Base-by-base conservation (phyloP, 1,140 invertebrate species). In the Drosophila hydei region DNA sequence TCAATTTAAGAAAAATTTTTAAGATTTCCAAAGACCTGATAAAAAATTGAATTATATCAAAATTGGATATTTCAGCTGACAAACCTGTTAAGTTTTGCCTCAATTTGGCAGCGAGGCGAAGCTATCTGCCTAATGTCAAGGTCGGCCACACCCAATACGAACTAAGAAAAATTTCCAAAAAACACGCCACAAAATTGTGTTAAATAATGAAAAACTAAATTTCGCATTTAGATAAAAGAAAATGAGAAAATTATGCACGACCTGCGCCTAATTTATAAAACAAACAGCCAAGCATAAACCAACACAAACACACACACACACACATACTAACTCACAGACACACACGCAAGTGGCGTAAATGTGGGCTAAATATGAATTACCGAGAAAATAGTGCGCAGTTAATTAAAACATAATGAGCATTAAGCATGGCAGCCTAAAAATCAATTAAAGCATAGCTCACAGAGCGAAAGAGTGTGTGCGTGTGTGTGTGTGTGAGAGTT, bases 151-250 rank as follows among this genome's bases (percentile, higher is more conserved):
- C 61, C 68, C 36, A 55, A 48, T 33, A n/a, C 25, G 16, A 30
- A 9, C n/a, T 11, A 5, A 27, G 7, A 27, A 30, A 43, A 47
- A 45, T 65, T 40, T 27, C 27, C 3, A 21, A 51, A 45, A 62
- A 52, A 54, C 61, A 38, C 40, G 54, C 45, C 47, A 71, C 69
- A 30, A 61, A 80, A 65, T 61, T 77, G 71, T 48, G 71, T 87
- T 75, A 85, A 85, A 85, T 85, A 89, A 89, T 89, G 80, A 85
- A 89, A 89, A 79, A 79, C 80, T 89, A 89, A 89, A 89, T 85
- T 89, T 74, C 59, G 58, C 85, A 89, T 89, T 89, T 76, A 89
- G 87, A 89, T 89, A 81, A 89, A 62, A n/a, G 54, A 45, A 64
- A 89, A 89, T 89, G 87, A 54, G 72, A 89, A 81, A 89, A 89